phyloP scores from a whole-genome alignment of 2,797 vertebrate genomes.

The Mionectes olivaceus region DNA sequence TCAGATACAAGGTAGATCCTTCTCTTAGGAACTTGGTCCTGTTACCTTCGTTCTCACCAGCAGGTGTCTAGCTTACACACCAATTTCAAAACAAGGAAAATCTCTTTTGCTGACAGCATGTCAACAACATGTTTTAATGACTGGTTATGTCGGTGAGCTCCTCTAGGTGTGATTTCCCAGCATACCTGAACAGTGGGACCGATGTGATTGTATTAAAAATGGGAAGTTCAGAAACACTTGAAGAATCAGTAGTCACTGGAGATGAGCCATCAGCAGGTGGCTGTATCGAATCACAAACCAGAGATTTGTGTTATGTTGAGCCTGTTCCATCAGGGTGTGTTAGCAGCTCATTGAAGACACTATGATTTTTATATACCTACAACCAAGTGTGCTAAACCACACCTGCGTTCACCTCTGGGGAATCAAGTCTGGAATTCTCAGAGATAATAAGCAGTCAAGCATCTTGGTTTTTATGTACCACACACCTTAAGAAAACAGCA shows the following conservation, averaged over 20 bases:
- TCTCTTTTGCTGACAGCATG: accelerated
- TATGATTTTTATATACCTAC: neutral
- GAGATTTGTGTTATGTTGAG: neutral
- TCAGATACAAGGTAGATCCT: neutral
- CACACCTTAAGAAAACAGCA: neutral
- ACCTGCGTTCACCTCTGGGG: neutral
- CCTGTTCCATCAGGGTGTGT: neutral
- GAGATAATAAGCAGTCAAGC: neutral
- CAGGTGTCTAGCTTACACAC: neutral
- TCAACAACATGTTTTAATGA: neutral
- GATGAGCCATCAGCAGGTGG: neutral
- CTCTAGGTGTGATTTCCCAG: neutral
- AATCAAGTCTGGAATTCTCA: neutral
- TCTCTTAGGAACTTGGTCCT: neutral
- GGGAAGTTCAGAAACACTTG: neutral
- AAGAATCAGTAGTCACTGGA: neutral
- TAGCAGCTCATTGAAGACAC: neutral
- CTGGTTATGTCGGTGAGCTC: neutral
- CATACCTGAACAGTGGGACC: neutral
- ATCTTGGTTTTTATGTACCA: neutral
- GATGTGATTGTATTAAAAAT: neutral
- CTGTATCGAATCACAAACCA: neutral
- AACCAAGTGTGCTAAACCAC: neutral
- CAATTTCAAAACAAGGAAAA: neutral
- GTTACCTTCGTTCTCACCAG: neutral